Percentiles rank a stretch among this genome's conserved stretches.
These are phyloP conservation scores for Porites lutea DNA, from an alignment of 64 coral and sea anemone genomes.

Conservation along the genomic window DNA sequence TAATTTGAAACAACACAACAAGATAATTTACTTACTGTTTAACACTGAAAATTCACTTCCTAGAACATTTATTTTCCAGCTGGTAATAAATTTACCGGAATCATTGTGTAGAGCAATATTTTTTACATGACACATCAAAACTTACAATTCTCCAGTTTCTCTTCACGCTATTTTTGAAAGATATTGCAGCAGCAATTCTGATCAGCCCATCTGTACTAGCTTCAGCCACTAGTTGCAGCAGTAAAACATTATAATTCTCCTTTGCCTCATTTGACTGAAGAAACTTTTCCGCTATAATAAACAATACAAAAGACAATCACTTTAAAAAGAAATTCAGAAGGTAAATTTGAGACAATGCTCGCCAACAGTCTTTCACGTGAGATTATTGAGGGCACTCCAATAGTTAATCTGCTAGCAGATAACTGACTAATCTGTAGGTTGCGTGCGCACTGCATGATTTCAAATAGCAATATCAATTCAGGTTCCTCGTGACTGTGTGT, in stretches of 20 bases:
- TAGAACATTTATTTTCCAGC: too few species aligned
- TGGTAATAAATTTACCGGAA: too few species aligned
- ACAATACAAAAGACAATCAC: neutral
- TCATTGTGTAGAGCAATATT: neutral
- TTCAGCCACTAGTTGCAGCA: slow-evolving; percentile 74
- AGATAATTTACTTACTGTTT: too few species aligned
- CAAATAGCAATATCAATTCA: too few species aligned
- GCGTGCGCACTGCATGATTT: too few species aligned
- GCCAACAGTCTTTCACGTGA: too few species aligned
- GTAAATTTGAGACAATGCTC: too few species aligned
- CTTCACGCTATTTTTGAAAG: slow-evolving; percentile 97
- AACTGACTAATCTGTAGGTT: too few species aligned
- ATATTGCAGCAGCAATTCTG: slow-evolving; percentile 91
- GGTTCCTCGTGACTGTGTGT: too few species aligned
- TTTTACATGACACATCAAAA: neutral
- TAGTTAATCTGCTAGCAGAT: too few species aligned
- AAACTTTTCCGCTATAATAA: slow-evolving; percentile 83
- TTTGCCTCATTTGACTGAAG: slow-evolving; percentile 87
- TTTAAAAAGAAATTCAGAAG: neutral
- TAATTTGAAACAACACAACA: slow-evolving; percentile 11
- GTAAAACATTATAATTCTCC: slow-evolving; percentile 77
- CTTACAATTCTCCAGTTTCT: slow-evolving; percentile 96
- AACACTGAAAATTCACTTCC: too few species aligned
- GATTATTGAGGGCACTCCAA: too few species aligned
- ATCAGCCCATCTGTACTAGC: slow-evolving; percentile 56